These are phyloP conservation scores for Athripsodes cinereus DNA, from an alignment of 2,888 invertebrate species.

Conservation along the genomic window DNA sequence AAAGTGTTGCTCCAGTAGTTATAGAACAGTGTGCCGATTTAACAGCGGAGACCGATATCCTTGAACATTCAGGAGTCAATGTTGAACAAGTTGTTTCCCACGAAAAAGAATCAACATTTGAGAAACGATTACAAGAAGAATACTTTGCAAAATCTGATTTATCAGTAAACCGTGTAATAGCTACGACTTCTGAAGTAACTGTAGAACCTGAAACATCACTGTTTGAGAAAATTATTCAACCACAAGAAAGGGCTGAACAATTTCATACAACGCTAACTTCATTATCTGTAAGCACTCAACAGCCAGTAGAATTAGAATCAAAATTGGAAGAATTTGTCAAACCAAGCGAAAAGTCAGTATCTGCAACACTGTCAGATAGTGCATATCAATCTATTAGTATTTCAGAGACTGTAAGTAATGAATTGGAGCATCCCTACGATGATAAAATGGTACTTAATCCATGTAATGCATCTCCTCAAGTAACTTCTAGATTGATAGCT, in stretches of 20 bases:
- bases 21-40: slow-evolving; percentile 52
- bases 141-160: slow-evolving; percentile 49
- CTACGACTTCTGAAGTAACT: slow-evolving; percentile 44
- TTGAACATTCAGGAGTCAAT: slow-evolving; percentile 53
- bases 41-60: slow-evolving; percentile 49
- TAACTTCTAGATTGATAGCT: slow-evolving; percentile 48
- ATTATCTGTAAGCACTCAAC: slow-evolving; percentile 20
- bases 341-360: slow-evolving; percentile 22
- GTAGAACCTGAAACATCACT: slow-evolving; percentile 35
- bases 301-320: slow-evolving; percentile 18
- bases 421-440: slow-evolving; percentile 32
- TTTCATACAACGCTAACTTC: slow-evolving; percentile 28
- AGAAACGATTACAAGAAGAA: slow-evolving; percentile 34
- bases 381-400: slow-evolving; percentile 20
- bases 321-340: slow-evolving; percentile 17
- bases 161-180: slow-evolving; percentile 47
- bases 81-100: slow-evolving; percentile 50
- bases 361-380: slow-evolving; percentile 14
- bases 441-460: slow-evolving; percentile 30
- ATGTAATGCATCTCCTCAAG: slow-evolving; percentile 39
- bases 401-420: slow-evolving; percentile 28
- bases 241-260: slow-evolving; percentile 34
- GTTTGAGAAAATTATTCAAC: slow-evolving; percentile 32
- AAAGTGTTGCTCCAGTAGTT: slow-evolving; percentile 46
- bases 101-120: slow-evolving; percentile 47